Conservation (phyloP, 2,113 vertebrate species). For the Chamaea fasciata region DNA sequence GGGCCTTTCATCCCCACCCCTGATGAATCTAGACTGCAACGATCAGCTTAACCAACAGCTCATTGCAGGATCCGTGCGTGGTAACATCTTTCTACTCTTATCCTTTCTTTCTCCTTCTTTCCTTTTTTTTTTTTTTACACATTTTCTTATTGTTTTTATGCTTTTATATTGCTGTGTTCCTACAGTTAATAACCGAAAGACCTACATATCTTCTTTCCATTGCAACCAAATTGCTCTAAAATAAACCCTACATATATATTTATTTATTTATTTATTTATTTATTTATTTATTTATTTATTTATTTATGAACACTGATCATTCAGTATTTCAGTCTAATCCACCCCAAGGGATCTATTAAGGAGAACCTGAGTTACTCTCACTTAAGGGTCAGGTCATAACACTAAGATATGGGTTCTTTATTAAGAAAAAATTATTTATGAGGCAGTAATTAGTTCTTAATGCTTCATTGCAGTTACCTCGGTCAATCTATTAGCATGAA, state of each 20-base stretch:
- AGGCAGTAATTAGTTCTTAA: not conserved
- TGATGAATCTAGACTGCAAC: not conserved
- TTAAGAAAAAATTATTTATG: not conserved
- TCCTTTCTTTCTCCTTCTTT: not conserved
- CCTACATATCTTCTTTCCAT: not conserved
- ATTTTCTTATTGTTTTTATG: not conserved
- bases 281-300: too few relatives aligned
- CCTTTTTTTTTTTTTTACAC: not conserved
- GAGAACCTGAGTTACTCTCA: not conserved
- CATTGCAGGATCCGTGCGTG: not conserved
- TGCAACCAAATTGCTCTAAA: not conserved
- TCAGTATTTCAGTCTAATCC: not conserved
- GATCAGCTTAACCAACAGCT: not conserved
- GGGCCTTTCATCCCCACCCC: not conserved
- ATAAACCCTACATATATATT: not conserved
- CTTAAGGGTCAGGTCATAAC: not conserved
- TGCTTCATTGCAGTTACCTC: not conserved
- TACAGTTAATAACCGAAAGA: not conserved
- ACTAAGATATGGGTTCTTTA: not conserved
- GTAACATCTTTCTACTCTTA: not conserved
- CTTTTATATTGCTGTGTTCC: not conserved
- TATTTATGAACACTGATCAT: not conserved
- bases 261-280: too few relatives aligned
- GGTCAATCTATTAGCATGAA: not conserved
- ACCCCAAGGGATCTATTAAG: not conserved